These are phyloP conservation scores for Amphiprion clarkii DNA, from an alignment of 2,797 vertebrate species.

Conservation along the genomic window DNA sequence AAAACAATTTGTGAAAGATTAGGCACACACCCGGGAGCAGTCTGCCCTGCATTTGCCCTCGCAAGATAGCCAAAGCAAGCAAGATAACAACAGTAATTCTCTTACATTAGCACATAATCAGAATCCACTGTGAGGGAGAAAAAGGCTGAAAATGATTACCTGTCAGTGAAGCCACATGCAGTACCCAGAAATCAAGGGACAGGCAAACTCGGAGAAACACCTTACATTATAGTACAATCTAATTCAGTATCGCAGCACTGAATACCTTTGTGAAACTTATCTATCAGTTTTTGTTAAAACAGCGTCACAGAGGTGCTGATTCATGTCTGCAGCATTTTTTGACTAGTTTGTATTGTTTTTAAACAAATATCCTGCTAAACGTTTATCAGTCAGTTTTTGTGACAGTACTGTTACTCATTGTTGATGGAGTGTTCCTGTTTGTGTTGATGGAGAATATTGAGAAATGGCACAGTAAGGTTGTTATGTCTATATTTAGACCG, in stretches of 20 bases:
- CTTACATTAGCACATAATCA: constrained; percentile 84
- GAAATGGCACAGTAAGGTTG: constrained; percentile 7
- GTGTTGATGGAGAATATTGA: background rate
- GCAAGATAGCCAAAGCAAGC: constrained; percentile 78
- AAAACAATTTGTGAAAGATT: constrained; percentile 87
- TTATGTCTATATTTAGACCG: background rate
- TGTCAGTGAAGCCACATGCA: constrained; percentile 31
- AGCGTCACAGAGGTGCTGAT: constrained; percentile 56
- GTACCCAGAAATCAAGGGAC: constrained; percentile 9
- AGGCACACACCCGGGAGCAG: constrained; percentile 84
- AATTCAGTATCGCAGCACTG: constrained; percentile 19
- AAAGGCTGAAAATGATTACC: constrained; percentile 60
- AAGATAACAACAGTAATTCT: constrained; percentile 83
- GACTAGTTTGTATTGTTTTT: constrained; percentile 27
- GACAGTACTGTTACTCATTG: background rate
- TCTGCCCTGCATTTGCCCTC: constrained; percentile 84
- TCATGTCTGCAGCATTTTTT: constrained; percentile 32
- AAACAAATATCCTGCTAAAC: constrained; percentile 53
- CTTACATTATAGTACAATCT: constrained; percentile 42
- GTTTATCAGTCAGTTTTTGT: constrained; percentile 26
- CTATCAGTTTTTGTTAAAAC: constrained; percentile 46
- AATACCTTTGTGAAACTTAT: constrained; percentile 55
- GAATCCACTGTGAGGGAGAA: constrained; percentile 45
- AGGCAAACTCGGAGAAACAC: constrained; percentile 46
- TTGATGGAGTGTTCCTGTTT: background rate